Evolutionary conservation across 92 coral and sea anemone genomes (phyloP).

Genomic region (Siderastrea siderea): DNA sequence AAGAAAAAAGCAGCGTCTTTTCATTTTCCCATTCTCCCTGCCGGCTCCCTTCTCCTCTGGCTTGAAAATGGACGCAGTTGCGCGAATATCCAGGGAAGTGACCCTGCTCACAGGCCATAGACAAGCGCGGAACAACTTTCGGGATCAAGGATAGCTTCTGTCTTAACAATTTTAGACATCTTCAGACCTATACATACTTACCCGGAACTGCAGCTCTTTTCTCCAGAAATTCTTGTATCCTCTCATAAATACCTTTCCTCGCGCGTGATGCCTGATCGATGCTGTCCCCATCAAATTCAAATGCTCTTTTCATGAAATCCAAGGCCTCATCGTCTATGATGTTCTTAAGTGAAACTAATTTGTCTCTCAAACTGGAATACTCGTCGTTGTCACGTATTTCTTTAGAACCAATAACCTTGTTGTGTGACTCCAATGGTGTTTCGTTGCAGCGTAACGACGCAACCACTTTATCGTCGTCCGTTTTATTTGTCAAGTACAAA

Average conservation of each 20-base stretch:
- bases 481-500: conserved; percentile 68
- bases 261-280: background rate
- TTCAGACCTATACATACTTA: background rate
- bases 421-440: background rate
- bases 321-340: conserved; percentile 67
- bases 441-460: conserved; percentile 49
- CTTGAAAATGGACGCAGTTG: no score
- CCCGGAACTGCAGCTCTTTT: conserved; percentile 16
- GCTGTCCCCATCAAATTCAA: conserved; percentile 49
- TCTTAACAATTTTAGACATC: no score
- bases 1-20: no score
- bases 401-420: background rate
- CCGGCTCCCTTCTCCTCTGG: no score
- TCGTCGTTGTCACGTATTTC: conserved; percentile 25
- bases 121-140: no score
- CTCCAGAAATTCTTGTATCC: conserved; percentile 60
- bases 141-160: no score
- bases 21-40: no score
- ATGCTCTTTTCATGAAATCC: conserved; percentile 72
- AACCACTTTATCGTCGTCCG: conserved; percentile 88
- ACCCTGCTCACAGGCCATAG: no score
- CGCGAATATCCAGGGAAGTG: no score
- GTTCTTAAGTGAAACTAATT: conserved; percentile 46
- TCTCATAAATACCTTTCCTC: conserved; percentile 48
- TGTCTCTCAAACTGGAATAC: conserved; percentile 10